Conservation (phyloP, 2,113 vertebrate genomes). For the Serinus canaria region DNA sequence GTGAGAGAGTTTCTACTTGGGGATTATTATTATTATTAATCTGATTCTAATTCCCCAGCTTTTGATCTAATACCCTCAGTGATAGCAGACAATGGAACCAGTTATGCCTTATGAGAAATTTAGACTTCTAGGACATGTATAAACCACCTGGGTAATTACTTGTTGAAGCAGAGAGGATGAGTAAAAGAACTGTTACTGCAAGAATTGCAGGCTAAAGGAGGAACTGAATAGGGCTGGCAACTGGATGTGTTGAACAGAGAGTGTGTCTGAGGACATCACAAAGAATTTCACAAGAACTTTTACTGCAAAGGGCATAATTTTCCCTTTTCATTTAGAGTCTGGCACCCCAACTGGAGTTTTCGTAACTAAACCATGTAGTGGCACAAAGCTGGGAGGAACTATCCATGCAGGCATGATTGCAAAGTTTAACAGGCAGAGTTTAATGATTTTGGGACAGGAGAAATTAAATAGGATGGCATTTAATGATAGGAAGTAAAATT, state of each 20-base stretch:
- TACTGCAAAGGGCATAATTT: neutral
- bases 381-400: neutral
- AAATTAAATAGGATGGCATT: neutral
- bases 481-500: neutral
- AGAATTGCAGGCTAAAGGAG: neutral
- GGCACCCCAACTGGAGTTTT: neutral
- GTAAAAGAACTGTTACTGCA: neutral
- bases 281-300: neutral
- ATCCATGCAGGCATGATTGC: neutral
- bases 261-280: rapidly evolving
- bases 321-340: neutral
- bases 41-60: neutral
- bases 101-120: neutral
- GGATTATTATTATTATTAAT: neutral
- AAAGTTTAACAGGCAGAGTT: neutral
- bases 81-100: neutral
- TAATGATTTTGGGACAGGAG: neutral
- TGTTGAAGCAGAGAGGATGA: neutral
- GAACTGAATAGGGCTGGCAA: neutral
- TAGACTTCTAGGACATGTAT: neutral
- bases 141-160: neutral
- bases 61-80: neutral
- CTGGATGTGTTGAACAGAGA: neutral
- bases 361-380: neutral
- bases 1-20: neutral